Evolutionary conservation across 2,113 vertebrate genomes (phyloP).

Genomic region (Cranoglanis bouderius): DNA sequence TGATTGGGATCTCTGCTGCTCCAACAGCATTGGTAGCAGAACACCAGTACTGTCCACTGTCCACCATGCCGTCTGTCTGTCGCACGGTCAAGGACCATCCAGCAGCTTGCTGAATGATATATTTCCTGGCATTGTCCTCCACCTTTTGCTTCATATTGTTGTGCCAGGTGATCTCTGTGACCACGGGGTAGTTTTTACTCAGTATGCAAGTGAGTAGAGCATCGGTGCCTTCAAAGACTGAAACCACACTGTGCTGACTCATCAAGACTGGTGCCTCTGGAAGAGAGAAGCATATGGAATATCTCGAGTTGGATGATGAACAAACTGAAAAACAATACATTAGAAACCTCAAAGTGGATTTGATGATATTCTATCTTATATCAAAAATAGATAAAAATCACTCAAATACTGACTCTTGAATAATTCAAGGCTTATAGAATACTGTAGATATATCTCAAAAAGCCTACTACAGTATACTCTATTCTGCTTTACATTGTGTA

Average conservation of each 20-base stretch:
- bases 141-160: slow-evolving; percentile 74
- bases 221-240: slow-evolving; percentile 78
- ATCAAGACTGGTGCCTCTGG: slow-evolving; percentile 79
- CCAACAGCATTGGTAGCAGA: slow-evolving; percentile 82
- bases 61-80: slow-evolving; percentile 71
- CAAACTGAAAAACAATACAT: neutral
- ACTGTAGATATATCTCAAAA: neutral
- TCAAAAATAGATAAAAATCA: neutral
- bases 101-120: slow-evolving; percentile 69
- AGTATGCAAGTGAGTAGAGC: slow-evolving; percentile 77
- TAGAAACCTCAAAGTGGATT: neutral
- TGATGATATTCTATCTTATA: neutral
- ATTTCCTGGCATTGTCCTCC: slow-evolving; percentile 66
- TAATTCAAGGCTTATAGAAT: neutral
- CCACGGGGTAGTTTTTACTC: slow-evolving; percentile 60
- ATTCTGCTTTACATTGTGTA: neutral
- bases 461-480: neutral
- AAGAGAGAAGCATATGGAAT: neutral
- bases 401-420: neutral
- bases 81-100: slow-evolving; percentile 77
- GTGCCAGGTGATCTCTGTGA: slow-evolving; percentile 78
- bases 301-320: neutral
- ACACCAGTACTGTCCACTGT: slow-evolving; percentile 82
- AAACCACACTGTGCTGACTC: slow-evolving; percentile 71
- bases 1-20: slow-evolving; percentile 73